Evolutionary conservation across 2,888 invertebrate species (phyloP).

Genomic region (Rotaria socialis): DNA sequence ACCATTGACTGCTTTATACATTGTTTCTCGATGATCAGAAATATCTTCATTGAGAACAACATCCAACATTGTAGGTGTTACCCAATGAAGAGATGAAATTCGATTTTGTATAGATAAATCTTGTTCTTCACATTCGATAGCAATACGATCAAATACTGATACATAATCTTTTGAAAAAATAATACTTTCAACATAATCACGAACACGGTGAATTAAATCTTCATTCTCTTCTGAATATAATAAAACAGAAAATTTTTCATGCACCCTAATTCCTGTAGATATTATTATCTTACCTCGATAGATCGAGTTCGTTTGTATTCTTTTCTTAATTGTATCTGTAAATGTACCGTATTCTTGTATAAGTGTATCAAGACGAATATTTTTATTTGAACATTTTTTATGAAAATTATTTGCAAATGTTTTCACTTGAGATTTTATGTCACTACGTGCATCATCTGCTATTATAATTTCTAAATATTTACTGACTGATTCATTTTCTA

Average conservation of each 20-base stretch:
- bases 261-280: not conserved
- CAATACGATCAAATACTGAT: slow-evolving; percentile 54
- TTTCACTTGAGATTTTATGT: not conserved
- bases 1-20: slow-evolving; percentile 90
- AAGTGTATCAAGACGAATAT: not conserved
- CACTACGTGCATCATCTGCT: not conserved
- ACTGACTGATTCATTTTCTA: not conserved
- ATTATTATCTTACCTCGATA: not conserved
- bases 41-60: slow-evolving; percentile 81
- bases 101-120: slow-evolving; percentile 86
- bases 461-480: not conserved
- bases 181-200: slow-evolving; percentile 22
- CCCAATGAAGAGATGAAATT: slow-evolving; percentile 91
- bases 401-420: slow-evolving; percentile 31
- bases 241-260: not conserved
- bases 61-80: slow-evolving; percentile 85
- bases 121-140: slow-evolving; percentile 80
- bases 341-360: not conserved
- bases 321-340: slow-evolving; percentile 2
- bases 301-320: slow-evolving; percentile 2
- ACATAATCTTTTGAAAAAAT: slow-evolving; percentile 12
- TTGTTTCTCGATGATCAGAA: slow-evolving; percentile 75
- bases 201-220: slow-evolving; percentile 2
- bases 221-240: not conserved
- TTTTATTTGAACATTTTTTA: slow-evolving; percentile 25